Evolutionary conservation across 2,113 vertebrate genomes (phyloP).

Genomic region (Trichechus manatus): DNA sequence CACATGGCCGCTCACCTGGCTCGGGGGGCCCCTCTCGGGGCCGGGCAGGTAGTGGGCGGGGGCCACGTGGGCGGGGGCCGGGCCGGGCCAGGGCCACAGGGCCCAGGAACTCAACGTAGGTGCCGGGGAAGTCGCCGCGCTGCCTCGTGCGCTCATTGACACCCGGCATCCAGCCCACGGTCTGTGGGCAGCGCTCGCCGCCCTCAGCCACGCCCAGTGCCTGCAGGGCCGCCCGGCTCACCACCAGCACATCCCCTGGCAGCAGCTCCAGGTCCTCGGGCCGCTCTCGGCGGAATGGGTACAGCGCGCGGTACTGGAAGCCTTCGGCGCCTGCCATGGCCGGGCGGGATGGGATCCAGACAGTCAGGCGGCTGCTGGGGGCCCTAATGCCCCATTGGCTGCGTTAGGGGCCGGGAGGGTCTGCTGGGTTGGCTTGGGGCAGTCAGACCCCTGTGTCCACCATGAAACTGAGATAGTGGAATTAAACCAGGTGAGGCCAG

Average conservation of each 20-base stretch:
- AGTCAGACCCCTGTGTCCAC: neutral
- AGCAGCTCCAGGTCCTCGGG: conserved; percentile 95
- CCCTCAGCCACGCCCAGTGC: conserved; percentile 93
- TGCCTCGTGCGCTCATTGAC: conserved; percentile 96
- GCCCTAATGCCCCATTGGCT: conserved; percentile 67
- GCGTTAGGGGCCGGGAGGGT: accelerated
- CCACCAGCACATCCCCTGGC: conserved; percentile 93
- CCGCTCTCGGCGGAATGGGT: conserved; percentile 93
- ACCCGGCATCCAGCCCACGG: conserved; percentile 95
- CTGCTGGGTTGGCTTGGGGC: neutral
- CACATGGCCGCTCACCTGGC: conserved; percentile 87
- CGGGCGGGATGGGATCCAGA: neutral
- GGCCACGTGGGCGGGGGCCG: conserved; percentile 91
- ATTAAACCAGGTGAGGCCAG: neutral
- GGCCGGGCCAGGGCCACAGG: conserved; percentile 91
- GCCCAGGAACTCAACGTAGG: conserved; percentile 95
- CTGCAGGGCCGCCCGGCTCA: conserved; percentile 93
- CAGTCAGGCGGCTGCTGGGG: neutral
- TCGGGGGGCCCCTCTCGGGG: conserved; percentile 87
- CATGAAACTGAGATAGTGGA: conserved; percentile 54
- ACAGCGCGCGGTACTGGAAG: conserved; percentile 95
- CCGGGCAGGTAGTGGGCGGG: conserved; percentile 93
- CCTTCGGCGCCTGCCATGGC: conserved; percentile 90
- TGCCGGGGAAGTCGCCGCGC: conserved; percentile 96
- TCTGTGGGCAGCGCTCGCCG: conserved; percentile 91